These are phyloP conservation scores for Micropterix aruncella DNA, from an alignment of 2,888 invertebrate genomes.

Conservation along the genomic window DNA sequence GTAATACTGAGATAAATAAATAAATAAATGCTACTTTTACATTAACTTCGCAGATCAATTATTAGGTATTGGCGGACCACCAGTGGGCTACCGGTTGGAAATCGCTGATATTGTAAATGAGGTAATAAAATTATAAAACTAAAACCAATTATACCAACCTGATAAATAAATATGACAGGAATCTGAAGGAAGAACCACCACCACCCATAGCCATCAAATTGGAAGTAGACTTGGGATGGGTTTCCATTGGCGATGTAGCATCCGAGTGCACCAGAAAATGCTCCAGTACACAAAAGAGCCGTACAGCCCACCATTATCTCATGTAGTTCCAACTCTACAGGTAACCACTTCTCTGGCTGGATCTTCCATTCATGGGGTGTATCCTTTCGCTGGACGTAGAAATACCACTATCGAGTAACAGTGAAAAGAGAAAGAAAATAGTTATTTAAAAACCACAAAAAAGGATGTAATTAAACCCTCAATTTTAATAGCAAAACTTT, in stretches of 20 bases:
- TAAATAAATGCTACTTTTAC: no score
- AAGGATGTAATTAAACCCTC: no score
- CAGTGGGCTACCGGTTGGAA: no score
- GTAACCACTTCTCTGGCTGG: conserved; percentile 53
- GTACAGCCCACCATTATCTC: conserved; percentile 50
- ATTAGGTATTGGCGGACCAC: no score
- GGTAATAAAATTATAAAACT: conserved; percentile 1
- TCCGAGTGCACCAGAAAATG: conserved; percentile 43
- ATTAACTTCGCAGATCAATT: no score
- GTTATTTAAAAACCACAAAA: neutral
- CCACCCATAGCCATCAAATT: conserved; percentile 47
- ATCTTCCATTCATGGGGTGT: conserved; percentile 56
- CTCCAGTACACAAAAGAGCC: conserved; percentile 39
- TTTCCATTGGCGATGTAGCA: conserved; percentile 56
- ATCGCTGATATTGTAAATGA: neutral
- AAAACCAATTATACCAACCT: conserved; percentile 28
- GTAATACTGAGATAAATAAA: no score
- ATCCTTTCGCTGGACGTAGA: conserved; percentile 47
- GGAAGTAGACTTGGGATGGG: conserved; percentile 48
- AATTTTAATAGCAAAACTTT: no score
- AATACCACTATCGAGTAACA: conserved; percentile 66
- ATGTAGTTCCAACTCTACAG: conserved; percentile 50
- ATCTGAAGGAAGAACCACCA: conserved; percentile 50
- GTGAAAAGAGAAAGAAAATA: conserved; percentile 9
- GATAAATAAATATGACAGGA: conserved; percentile 46